Conservation (phyloP, 2,113 vertebrate genomes). For the Origma solitaria region DNA sequence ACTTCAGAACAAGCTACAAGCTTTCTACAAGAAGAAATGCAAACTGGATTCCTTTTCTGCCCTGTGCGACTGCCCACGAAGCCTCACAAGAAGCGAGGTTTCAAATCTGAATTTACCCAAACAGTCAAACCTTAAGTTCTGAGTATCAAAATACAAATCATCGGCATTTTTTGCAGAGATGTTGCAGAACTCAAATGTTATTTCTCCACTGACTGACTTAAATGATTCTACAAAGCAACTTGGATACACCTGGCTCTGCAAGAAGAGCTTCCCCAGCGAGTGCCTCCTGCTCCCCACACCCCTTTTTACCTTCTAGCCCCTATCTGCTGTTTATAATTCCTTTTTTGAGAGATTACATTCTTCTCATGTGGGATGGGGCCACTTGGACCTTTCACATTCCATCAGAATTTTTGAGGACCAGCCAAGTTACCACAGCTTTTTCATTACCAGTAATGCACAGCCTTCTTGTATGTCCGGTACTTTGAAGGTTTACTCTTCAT, state of each 20-base stretch:
- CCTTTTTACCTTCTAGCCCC: conserved; percentile 3
- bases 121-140: neutral
- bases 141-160: neutral
- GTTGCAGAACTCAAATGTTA: neutral
- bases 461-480: neutral
- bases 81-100: neutral
- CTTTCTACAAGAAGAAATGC: neutral
- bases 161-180: neutral
- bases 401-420: conserved; percentile 12
- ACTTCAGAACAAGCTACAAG: neutral
- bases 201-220: neutral
- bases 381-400: conserved; percentile 17
- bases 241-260: neutral
- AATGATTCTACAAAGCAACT: neutral
- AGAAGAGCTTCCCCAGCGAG: neutral
- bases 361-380: neutral
- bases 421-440: conserved; percentile 11
- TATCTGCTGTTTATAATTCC: conserved; percentile 54
- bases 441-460: neutral
- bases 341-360: conserved; percentile 37
- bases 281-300: neutral
- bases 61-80: neutral
- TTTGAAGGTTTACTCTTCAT: neutral
- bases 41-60: neutral
- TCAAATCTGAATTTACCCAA: neutral